Conservation (phyloP, 2,113 vertebrate species). For the Zingel zingel region DNA sequence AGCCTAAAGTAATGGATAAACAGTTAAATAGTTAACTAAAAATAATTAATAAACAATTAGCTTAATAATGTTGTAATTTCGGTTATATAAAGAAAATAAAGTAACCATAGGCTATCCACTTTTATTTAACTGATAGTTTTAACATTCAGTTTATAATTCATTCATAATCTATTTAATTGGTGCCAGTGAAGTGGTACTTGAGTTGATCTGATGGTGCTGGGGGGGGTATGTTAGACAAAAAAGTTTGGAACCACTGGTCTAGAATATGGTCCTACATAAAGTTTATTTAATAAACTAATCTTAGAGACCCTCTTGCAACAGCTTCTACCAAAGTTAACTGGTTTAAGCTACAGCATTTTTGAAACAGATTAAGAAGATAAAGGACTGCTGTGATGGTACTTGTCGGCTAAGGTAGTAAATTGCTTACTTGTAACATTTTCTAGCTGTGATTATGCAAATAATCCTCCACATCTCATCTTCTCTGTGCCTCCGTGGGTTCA, state of each 20-base stretch:
- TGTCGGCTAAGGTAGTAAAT: background rate
- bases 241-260: background rate
- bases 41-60: too few relatives aligned
- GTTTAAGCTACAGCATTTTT: background rate
- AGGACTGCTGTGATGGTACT: background rate
- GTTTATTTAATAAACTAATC: background rate
- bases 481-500: background rate
- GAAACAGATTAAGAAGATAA: background rate
- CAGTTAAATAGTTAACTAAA: too few relatives aligned
- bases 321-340: background rate
- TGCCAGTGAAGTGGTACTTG: background rate
- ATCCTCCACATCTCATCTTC: background rate
- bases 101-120: too few relatives aligned
- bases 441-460: conserved; percentile 23
- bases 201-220: background rate
- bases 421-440: background rate
- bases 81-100: too few relatives aligned
- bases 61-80: too few relatives aligned
- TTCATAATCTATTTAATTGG: too few relatives aligned
- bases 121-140: too few relatives aligned
- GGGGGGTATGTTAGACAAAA: background rate
- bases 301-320: background rate
- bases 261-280: background rate
- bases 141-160: too few relatives aligned
- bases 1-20: too few relatives aligned